These are phyloP conservation scores for Phrynocephalus vlangalii DNA, from an alignment of 2,797 vertebrate species.

Conservation along the genomic window DNA sequence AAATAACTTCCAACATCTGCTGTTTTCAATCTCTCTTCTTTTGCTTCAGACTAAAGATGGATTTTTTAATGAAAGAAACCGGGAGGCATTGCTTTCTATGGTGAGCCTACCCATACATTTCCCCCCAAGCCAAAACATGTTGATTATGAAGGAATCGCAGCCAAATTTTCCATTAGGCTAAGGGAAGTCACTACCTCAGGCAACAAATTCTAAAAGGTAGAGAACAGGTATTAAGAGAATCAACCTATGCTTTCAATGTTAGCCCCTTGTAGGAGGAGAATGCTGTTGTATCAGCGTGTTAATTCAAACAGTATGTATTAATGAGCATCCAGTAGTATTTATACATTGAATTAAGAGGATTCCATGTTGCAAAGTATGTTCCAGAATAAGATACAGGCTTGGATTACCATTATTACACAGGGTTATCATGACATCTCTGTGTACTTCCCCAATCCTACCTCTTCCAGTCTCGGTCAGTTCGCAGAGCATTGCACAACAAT, in stretches of 20 bases:
- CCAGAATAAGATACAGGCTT: not conserved
- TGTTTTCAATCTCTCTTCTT: not conserved
- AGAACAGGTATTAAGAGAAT: not conserved
- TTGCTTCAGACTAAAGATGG: conserved; percentile 34
- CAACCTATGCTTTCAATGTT: no score
- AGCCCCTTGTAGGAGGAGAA: not conserved
- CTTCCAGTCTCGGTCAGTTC: not conserved
- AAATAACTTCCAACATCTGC: conserved; percentile 25
- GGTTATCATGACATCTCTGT: not conserved
- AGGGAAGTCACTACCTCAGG: not conserved
- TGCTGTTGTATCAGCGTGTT: not conserved
- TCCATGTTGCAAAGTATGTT: not conserved
- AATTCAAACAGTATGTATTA: not conserved
- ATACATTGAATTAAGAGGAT: not conserved
- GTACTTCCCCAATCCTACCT: no score
- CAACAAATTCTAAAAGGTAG: not conserved
- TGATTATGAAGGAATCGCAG: not conserved
- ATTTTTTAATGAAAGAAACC: not conserved
- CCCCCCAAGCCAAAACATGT: not conserved
- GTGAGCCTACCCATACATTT: not conserved
- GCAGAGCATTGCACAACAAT: not conserved
- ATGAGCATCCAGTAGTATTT: not conserved
- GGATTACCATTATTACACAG: not conserved
- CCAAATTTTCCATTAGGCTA: not conserved
- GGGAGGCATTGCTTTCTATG: not conserved